phyloP scores from a whole-genome alignment of 2,113 vertebrate genomes.

The Neofelis nebulosa region DNA sequence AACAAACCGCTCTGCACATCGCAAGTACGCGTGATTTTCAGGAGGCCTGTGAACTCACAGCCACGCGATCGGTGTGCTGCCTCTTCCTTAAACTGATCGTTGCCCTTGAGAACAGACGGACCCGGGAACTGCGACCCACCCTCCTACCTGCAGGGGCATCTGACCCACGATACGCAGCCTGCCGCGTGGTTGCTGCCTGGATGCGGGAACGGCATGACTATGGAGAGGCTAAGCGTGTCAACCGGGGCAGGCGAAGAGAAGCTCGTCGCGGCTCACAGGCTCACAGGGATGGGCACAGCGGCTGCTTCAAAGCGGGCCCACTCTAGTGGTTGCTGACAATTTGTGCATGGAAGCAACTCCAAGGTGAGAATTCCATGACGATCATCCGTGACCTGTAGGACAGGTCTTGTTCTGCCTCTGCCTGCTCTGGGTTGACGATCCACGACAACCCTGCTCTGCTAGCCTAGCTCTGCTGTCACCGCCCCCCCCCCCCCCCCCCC shows the following conservation, averaged over 20 bases:
- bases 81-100: background rate
- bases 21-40: background rate
- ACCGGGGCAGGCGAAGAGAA: background rate
- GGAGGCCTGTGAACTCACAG: background rate
- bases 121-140: fast-evolving
- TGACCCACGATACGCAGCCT: fast-evolving
- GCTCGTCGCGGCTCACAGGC: fast-evolving
- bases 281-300: fast-evolving
- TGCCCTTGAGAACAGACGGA: background rate
- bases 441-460: no score
- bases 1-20: no score
- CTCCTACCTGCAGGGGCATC: background rate
- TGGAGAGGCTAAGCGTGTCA: background rate
- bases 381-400: background rate
- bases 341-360: background rate
- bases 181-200: background rate
- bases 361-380: background rate
- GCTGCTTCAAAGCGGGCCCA: fast-evolving
- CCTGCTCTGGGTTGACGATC: background rate
- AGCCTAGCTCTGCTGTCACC: background rate
- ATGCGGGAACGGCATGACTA: background rate
- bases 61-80: background rate
- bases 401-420: background rate
- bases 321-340: no score
- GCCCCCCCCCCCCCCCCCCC: no score